A percentile compares a stretch with the other conserved stretches of the same genome.
phyloP scores from a whole-genome alignment of 2,888 invertebrate genomes.

The Fragum fragum region DNA sequence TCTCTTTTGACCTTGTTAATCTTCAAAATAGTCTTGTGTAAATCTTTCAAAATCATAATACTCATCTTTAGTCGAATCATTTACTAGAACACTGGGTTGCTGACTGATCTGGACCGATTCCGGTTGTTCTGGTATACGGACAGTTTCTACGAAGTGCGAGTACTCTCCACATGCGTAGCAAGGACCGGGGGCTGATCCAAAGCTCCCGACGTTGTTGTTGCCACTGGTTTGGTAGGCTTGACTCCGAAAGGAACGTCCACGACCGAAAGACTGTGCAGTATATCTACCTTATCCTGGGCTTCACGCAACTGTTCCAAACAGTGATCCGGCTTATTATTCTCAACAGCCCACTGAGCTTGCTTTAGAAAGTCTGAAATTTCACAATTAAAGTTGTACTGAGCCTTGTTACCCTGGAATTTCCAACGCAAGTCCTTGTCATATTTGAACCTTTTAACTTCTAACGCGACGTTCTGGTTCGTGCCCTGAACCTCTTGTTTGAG shows the following conservation, averaged over 20 bases:
- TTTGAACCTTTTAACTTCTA: slow-evolving; percentile 15
- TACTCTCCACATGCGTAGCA: slow-evolving; percentile 45
- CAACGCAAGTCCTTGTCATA: background rate
- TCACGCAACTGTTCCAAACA: background rate
- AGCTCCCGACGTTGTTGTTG: slow-evolving; percentile 16
- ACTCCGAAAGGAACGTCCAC: slow-evolving; percentile 7
- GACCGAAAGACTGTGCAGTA: background rate
- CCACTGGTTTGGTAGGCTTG: background rate
- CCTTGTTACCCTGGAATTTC: slow-evolving; percentile 26
- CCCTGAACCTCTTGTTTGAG: slow-evolving; percentile 24
- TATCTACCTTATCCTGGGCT: background rate
- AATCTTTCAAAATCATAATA: slow-evolving; percentile 39
- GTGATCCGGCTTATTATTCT: slow-evolving; percentile 5
- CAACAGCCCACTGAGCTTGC: slow-evolving; percentile 16
- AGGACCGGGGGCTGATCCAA: slow-evolving; percentile 35
- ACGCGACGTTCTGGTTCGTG: slow-evolving; percentile 2
- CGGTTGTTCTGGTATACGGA: slow-evolving; percentile 25
- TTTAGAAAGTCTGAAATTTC: slow-evolving; percentile 12
- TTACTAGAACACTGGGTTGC: background rate
- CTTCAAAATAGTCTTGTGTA: slow-evolving; percentile 52
- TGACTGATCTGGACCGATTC: slow-evolving; percentile 1
- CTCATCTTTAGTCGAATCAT: slow-evolving; percentile 44
- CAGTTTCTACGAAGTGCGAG: slow-evolving; percentile 40
- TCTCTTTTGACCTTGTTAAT: slow-evolving; percentile 44
- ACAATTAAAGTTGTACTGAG: slow-evolving; percentile 18